Conservation (phyloP, 2,797 vertebrate species). For the Cossypha polioptera region DNA sequence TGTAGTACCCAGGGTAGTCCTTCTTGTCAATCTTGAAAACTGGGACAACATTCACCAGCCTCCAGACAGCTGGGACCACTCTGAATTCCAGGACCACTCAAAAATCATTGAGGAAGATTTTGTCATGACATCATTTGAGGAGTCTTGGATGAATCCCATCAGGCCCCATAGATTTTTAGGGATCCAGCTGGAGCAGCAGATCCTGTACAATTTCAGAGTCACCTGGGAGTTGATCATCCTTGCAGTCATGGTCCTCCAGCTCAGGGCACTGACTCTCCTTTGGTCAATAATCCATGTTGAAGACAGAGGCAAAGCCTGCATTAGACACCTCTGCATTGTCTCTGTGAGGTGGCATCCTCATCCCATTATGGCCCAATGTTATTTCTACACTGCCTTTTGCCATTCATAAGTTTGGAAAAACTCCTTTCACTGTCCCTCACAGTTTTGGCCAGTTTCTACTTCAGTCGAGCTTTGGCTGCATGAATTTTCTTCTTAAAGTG, state of each 20-base stretch:
- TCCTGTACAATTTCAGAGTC: neutral
- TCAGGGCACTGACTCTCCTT: neutral
- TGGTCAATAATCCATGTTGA: neutral
- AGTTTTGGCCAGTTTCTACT: too few relatives aligned
- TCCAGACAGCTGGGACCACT: neutral
- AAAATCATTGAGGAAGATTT: neutral
- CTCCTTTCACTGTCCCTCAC: too few relatives aligned
- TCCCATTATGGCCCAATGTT: too few relatives aligned
- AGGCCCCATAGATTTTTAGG: neutral
- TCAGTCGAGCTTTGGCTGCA: too few relatives aligned
- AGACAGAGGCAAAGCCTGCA: too few relatives aligned
- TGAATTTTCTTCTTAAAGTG: too few relatives aligned
- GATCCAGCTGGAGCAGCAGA: neutral
- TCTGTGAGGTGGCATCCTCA: too few relatives aligned
- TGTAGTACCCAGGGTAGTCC: neutral
- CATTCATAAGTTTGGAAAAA: too few relatives aligned
- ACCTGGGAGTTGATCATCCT: neutral
- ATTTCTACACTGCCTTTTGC: too few relatives aligned
- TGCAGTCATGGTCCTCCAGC: neutral
- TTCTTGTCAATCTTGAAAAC: neutral
- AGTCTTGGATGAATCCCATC: neutral
- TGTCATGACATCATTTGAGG: neutral
- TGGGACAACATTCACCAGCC: rapidly evolving
- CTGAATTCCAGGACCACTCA: rapidly evolving
- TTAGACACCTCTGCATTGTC: too few relatives aligned